These are phyloP conservation scores for Erethizon dorsatum DNA, from an alignment of 2,797 vertebrate species.

Conservation along the genomic window DNA sequence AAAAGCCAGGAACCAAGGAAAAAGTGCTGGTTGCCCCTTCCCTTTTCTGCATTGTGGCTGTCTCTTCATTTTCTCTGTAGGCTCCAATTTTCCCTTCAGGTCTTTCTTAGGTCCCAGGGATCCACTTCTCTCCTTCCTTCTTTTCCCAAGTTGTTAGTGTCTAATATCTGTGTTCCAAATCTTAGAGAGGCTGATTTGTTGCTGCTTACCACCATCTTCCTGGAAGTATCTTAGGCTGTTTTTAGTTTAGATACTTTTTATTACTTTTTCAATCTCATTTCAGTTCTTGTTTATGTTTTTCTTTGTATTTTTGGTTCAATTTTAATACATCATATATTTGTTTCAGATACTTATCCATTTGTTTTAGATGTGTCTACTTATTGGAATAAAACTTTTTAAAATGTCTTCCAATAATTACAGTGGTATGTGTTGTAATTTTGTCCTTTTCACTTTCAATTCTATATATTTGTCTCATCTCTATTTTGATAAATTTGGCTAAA, in stretches of 20 bases:
- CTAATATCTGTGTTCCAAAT: not conserved
- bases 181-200: not conserved
- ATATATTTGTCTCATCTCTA: not conserved
- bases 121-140: not conserved
- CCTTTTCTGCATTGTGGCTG: not conserved
- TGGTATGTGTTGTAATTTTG: not conserved
- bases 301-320: not conserved
- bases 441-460: not conserved
- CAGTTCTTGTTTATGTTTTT: not conserved
- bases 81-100: not conserved
- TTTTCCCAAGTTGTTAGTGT: not conserved
- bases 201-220: not conserved
- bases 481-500: not conserved
- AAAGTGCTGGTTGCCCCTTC: not conserved
- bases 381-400: not conserved
- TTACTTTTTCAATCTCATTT: not conserved
- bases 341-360: not conserved
- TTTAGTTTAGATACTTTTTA: not conserved
- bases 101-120: not conserved
- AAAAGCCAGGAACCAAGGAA: not conserved
- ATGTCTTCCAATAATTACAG: not conserved
- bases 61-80: not conserved
- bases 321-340: not conserved
- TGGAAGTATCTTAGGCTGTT: not conserved
- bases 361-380: not conserved